phyloP scores from a whole-genome alignment of 1,140 invertebrate genomes.

The Drosophila subobscura region DNA sequence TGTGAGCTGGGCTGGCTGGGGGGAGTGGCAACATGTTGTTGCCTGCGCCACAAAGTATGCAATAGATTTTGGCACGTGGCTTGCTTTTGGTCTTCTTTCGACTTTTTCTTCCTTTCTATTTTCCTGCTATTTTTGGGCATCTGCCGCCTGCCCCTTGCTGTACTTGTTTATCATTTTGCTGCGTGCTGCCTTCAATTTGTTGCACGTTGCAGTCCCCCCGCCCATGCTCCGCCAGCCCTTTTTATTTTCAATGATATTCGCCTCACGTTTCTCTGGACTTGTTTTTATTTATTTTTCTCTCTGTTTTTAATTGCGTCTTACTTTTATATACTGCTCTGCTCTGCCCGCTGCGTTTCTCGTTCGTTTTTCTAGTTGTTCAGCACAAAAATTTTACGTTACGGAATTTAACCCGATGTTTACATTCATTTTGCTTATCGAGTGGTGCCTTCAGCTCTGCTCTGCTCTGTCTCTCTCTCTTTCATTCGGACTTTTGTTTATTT shows the following conservation, averaged over 20 bases:
- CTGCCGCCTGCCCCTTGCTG: constrained; percentile 4
- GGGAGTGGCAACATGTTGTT: constrained; percentile 38
- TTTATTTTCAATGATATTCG: constrained; percentile 10
- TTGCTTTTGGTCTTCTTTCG: constrained; percentile 36
- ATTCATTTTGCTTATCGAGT: constrained; percentile 51
- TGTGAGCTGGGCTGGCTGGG: neutral
- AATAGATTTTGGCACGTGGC: constrained; percentile 70
- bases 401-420: constrained; percentile 51
- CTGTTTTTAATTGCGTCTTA: constrained; percentile 39
- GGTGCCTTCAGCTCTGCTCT: neutral
- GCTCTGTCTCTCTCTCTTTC: neutral
- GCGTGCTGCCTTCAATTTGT: constrained; percentile 71
- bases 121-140: constrained; percentile 19
- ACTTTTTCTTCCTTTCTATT: constrained; percentile 16
- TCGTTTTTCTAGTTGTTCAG: constrained; percentile 24
- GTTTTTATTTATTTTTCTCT: constrained; percentile 11
- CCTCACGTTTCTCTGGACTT: constrained; percentile 35
- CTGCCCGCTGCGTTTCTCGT: no score
- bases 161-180: constrained; percentile 70
- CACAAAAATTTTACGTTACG: constrained; percentile 16
- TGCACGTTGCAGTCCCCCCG: constrained; percentile 40
- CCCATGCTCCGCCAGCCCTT: neutral
- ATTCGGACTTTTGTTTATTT: constrained; percentile 44
- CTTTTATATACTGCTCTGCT: constrained; percentile 9
- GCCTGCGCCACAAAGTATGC: constrained; percentile 73